Percentiles rank a stretch among this genome's conserved stretches.
Evolutionary conservation across 2,888 invertebrate species (phyloP).

Genomic region (Tenthredo livida): DNA sequence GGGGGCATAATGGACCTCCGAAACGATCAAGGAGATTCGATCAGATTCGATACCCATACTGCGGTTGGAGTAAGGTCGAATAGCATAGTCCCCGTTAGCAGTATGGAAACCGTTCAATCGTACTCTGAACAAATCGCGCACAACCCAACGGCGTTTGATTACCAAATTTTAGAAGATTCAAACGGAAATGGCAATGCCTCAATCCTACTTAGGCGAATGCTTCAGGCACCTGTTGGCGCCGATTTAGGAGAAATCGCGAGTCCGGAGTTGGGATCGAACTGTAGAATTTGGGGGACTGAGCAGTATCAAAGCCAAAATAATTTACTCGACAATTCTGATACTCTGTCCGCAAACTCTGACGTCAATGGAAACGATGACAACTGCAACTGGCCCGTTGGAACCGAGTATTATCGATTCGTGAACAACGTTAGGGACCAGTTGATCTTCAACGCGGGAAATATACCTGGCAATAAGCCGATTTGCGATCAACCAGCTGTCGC

Average conservation of each 20-base stretch:
- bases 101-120: not conserved
- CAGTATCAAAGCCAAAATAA: constrained; percentile 62
- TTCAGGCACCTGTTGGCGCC: constrained; percentile 74
- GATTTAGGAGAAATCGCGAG: constrained; percentile 73
- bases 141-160: constrained; percentile 30
- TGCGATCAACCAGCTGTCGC: not conserved
- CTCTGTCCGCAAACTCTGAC: constrained; percentile 74
- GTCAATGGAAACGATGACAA: constrained; percentile 66
- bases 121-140: constrained; percentile 34
- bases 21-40: not conserved
- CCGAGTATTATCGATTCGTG: constrained; percentile 62
- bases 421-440: constrained; percentile 58
- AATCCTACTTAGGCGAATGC: constrained; percentile 72
- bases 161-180: constrained; percentile 53
- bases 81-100: not conserved
- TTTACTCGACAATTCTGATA: constrained; percentile 72
- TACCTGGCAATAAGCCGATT: not conserved
- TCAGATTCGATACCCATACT: not conserved
- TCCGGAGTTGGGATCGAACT: constrained; percentile 62
- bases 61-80: not conserved
- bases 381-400: constrained; percentile 45
- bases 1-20: constrained; percentile 8
- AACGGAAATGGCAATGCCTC: constrained; percentile 58
- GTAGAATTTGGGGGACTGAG: constrained; percentile 62
- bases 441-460: constrained; percentile 8